Evolutionary conservation across 2,888 invertebrate genomes (phyloP), one percentile per base, ranked within the genome.

Genomic region (Lepidochrysops patricia): DNA sequence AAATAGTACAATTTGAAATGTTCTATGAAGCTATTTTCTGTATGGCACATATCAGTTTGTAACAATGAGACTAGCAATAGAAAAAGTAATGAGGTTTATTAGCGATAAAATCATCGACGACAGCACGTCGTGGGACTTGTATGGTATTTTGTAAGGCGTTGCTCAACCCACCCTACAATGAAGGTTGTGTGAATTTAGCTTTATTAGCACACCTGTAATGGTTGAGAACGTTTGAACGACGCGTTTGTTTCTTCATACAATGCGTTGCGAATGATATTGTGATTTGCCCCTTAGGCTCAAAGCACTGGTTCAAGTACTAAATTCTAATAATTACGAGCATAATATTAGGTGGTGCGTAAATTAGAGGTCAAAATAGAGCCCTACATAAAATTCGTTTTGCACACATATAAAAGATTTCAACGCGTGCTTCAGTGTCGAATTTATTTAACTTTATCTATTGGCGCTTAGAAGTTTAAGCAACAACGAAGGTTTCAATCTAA

Each of bases 71-170:
- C 1, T 26, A 52, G 13, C 29, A 29, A 52, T 27, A 13, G 27
- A 29, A 32, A 54, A 29, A 27, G 27, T 15, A 54, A 72, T 65
- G 66, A 65, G 63, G 63, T 67, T 70, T 72, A 68, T 67, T 68
- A 68, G 71, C 71, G 76, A 74, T 69, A 71, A 71, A 62, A 26
- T 68, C 71, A 73, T 74, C 69, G 72, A 27, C 13, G 52, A 52
- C 26, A 19, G 72, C 69, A 70, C 32, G 68, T 75, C 73, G 72
- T 73, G 75, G 74, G 74, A 74, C 75, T 71, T 68, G 67, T 70
- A 70, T 69, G 66, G 68, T 63, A 61, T 79, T 71, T 73, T 69
- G 75, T 67, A 79, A 79, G 64, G 71, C 69, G 70, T 72, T 73
- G 69, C 72, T 67, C 65, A 69, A 68, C 67, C 63, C 57, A 57